Percentiles rank a stretch among this genome's conserved stretches.
phyloP scores from a whole-genome alignment of 2,888 invertebrate species.

The Camptogramma bilineatum region DNA sequence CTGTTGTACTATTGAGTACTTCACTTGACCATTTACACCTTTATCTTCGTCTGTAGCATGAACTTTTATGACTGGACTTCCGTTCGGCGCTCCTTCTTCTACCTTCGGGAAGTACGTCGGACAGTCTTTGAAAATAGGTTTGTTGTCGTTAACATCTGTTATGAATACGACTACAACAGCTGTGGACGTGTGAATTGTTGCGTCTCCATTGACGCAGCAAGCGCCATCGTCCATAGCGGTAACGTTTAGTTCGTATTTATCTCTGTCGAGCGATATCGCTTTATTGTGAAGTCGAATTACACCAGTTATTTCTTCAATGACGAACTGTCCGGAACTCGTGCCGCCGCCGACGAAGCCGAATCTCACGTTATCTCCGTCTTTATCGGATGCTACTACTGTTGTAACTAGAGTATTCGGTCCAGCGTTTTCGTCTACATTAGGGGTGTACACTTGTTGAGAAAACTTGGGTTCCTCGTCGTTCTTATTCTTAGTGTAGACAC shows the following conservation, averaged over 20 bases:
- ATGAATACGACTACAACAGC: slow-evolving; percentile 98
- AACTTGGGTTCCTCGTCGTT: slow-evolving; percentile 99
- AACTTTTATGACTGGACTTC: slow-evolving; percentile 96
- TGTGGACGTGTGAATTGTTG: slow-evolving; percentile 95
- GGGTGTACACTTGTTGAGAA: slow-evolving; percentile 98
- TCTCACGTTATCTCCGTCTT: slow-evolving; percentile 98
- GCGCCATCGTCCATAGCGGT: slow-evolving; percentile 99
- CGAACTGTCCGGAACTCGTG: slow-evolving; percentile 96
- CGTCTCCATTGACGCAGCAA: slow-evolving; percentile 96
- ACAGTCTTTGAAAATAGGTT: slow-evolving; percentile 97
- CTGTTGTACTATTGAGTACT: slow-evolving; percentile 98
- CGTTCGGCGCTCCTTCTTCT: slow-evolving; percentile 97
- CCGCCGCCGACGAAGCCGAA: slow-evolving; percentile 96
- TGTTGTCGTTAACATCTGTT: slow-evolving; percentile 98
- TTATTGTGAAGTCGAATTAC: slow-evolving; percentile 96
- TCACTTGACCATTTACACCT: slow-evolving; percentile 97
- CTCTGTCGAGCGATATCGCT: slow-evolving; percentile 94
- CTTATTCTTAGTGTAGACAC: slow-evolving; percentile 98
- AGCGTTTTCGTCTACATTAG: slow-evolving; percentile 98
- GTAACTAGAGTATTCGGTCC: slow-evolving; percentile 98
- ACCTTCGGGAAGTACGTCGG: slow-evolving; percentile 96
- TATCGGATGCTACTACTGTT: slow-evolving; percentile 98
- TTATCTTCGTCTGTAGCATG: slow-evolving; percentile 98
- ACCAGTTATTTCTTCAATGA: slow-evolving; percentile 97
- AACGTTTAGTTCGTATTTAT: slow-evolving; percentile 98